Conservation (phyloP, 2,888 invertebrate species). For the Clitarchus hookeri region DNA sequence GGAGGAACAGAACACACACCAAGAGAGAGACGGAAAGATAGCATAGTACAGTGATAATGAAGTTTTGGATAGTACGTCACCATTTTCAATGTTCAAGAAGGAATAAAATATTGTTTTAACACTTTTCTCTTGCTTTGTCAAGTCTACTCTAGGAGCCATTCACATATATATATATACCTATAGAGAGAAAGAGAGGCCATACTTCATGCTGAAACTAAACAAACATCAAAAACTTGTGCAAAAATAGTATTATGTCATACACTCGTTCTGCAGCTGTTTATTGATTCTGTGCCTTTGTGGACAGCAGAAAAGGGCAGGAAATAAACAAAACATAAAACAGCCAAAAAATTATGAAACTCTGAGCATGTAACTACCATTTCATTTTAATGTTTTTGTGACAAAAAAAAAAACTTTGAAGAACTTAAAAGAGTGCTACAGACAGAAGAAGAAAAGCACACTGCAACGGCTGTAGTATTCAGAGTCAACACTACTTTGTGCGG, state of each 20-base stretch:
- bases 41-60: slow-evolving; percentile 47
- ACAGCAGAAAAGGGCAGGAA: slow-evolving; percentile 6
- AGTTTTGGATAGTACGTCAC: slow-evolving; percentile 78
- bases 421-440: neutral
- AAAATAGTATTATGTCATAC: slow-evolving; percentile 5
- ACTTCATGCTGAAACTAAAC: slow-evolving; percentile 40
- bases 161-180: neutral
- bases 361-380: neutral
- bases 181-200: slow-evolving; percentile 19
- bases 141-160: slow-evolving; percentile 37
- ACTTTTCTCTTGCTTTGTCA: neutral
- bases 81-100: slow-evolving; percentile 53
- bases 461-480: neutral
- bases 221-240: slow-evolving; percentile 11
- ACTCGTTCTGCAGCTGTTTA: slow-evolving; percentile 7
- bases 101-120: neutral
- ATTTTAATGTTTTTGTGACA: neutral
- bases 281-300: neutral
- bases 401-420: neutral
- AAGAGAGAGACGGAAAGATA: slow-evolving; percentile 7
- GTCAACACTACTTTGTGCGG: neutral
- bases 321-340: neutral
- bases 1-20: neutral
- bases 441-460: slow-evolving; percentile 14
- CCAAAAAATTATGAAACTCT: neutral